A percentile compares a stretch with the other conserved stretches of the same genome.
These are phyloP conservation scores for Eueremaeus valkanovi DNA, from an alignment of 2,888 invertebrate species.

Conservation along the genomic window DNA sequence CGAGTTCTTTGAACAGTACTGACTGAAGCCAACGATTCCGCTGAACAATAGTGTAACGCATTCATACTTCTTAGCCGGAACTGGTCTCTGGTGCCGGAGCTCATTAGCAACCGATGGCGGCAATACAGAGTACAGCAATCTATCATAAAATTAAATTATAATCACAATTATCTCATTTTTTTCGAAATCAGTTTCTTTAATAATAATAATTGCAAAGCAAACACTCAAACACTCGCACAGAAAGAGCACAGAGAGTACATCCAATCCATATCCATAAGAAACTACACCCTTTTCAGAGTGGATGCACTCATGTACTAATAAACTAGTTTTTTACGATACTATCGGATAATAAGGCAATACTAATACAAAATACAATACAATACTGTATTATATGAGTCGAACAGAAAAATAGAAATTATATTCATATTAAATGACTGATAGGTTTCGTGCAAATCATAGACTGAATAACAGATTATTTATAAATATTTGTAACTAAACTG, in stretches of 20 bases:
- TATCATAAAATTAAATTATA: conserved; percentile 51
- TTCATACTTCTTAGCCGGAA: conserved; percentile 81
- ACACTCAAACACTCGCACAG: no score
- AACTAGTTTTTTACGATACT: conserved; percentile 54
- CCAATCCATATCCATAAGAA: not conserved
- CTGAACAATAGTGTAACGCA: conserved; percentile 89
- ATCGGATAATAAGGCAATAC: not conserved
- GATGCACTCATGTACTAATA: not conserved
- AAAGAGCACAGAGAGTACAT: no score
- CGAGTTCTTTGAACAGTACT: conserved; percentile 82
- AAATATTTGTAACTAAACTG: no score
- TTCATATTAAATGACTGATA: not conserved
- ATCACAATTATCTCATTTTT: not conserved
- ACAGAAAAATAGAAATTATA: not conserved
- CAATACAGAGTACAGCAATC: conserved; percentile 86
- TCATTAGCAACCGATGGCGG: conserved; percentile 94
- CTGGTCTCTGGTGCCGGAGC: conserved; percentile 82
- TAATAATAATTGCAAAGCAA: not conserved
- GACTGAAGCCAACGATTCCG: conserved; percentile 83
- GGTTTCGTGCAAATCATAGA: not conserved
- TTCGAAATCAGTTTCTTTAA: not conserved
- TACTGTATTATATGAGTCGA: no score
- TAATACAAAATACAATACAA: no score
- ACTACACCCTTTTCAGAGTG: not conserved
- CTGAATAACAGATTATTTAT: not conserved